A percentile compares a stretch with the other conserved stretches of the same genome.
These are phyloP conservation scores for Peribatodes rhomboidaria DNA, from an alignment of 2,888 invertebrate genomes.

Conservation along the genomic window DNA sequence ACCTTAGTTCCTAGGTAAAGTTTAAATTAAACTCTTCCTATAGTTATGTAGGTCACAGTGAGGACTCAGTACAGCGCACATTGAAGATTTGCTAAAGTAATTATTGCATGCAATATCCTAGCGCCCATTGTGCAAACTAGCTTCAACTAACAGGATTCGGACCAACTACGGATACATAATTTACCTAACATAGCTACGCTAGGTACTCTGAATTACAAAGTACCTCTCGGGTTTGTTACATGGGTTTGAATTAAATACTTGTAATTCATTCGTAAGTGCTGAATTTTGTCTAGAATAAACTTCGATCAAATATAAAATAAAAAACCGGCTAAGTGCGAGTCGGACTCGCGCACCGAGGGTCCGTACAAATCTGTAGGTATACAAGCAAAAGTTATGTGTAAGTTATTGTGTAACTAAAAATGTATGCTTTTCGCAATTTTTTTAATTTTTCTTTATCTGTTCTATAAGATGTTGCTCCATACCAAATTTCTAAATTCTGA, in stretches of 20 bases:
- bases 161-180: conserved; percentile 30
- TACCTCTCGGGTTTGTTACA: not conserved
- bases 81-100: conserved; percentile 42
- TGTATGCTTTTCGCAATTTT: too few species aligned
- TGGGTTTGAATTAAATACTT: conserved; percentile 13
- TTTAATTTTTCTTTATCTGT: too few species aligned
- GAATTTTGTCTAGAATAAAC: not conserved
- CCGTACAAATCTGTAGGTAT: too few species aligned
- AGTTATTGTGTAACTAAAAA: too few species aligned
- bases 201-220: conserved; percentile 13
- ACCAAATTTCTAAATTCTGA: too few species aligned
- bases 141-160: conserved; percentile 30
- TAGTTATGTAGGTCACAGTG: conserved; percentile 11
- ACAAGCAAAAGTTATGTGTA: too few species aligned
- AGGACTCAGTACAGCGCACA: conserved; percentile 18
- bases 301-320: too few species aligned
- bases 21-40: conserved; percentile 19
- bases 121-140: conserved; percentile 29
- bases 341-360: too few species aligned
- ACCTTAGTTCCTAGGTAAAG: conserved; percentile 4
- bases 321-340: too few species aligned
- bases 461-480: too few species aligned
- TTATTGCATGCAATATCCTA: conserved; percentile 42
- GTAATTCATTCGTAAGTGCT: not conserved
- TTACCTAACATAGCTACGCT: conserved; percentile 21